Percentiles rank a stretch among this genome's conserved stretches.
phyloP scores from a whole-genome alignment of 23 tunicate genomes.

The Halocynthia aurantium region DNA sequence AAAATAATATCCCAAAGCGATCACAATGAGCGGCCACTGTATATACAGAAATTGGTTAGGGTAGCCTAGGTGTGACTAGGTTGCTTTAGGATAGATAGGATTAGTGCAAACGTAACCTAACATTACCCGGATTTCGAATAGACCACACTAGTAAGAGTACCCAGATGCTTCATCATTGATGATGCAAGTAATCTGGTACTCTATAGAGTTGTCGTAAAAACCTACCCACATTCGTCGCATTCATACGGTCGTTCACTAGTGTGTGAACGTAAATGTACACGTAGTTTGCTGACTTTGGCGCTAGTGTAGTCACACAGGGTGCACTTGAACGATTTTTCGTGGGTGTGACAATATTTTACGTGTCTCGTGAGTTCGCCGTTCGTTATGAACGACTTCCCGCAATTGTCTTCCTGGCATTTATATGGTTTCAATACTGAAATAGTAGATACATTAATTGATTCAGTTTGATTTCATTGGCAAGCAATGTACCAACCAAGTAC shows the following conservation, averaged over 20 bases:
- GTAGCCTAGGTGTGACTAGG: too few relatives aligned
- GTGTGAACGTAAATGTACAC: slow-evolving; percentile 98
- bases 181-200: too few relatives aligned
- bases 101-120: too few relatives aligned
- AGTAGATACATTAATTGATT: neutral
- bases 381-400: slow-evolving; percentile 96
- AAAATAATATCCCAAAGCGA: too few relatives aligned
- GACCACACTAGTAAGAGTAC: neutral
- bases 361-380: slow-evolving; percentile 98
- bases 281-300: slow-evolving; percentile 92
- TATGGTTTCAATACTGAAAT: slow-evolving; percentile 81
- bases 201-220: neutral
- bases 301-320: slow-evolving; percentile 98
- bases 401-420: slow-evolving; percentile 78
- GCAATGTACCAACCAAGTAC: neutral
- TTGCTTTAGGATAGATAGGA: too few relatives aligned
- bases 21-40: too few relatives aligned
- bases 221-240: slow-evolving; percentile 91
- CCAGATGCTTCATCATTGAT: neutral
- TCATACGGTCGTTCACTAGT: slow-evolving; percentile 95
- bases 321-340: slow-evolving; percentile 98
- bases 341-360: slow-evolving; percentile 89
- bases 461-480: neutral
- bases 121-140: neutral
- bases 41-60: too few relatives aligned